Evolutionary conservation across 2,888 invertebrate species (phyloP), one percentile per base, ranked within the genome.

Genomic region (Oscheius sp.): DNA sequence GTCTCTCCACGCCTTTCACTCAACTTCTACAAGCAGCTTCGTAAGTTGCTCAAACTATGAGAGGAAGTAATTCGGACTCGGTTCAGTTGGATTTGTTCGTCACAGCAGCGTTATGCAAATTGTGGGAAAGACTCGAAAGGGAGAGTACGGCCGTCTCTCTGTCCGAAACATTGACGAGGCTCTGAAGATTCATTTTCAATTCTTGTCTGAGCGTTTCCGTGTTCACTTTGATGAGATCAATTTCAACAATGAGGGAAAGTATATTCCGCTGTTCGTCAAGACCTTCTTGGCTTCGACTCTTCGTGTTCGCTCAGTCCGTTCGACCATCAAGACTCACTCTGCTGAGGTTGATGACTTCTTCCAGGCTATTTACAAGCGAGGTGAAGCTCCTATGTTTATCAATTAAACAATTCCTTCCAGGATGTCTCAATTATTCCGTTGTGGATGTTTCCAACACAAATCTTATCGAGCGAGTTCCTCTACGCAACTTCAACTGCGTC

Each of bases 181-280:
- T 39, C 20, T 58, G 25, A 58, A 15, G 8, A 10, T 58, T 15
- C 42, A 42, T 27, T 58, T 58, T n/a, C 20, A 17, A n/a, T 58
- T 20, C 27, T 27, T 58, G 6, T 37, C 58, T 8, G 39, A 37
- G 15, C 20, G 58, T 15, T 58, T 58, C 25, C n/a, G 20, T 25
- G 42, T 58, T 27, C 39, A 42, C 25, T 58, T 58, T 27, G 39
- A 58, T 58, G 58, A 58, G 58, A 33, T 53, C 2, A 53, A 53
- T 20, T 53, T 53, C 20, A 53, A n/a, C 53, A 5, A 10, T 10
- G 53, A 27, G 3, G 31, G 15, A n/a, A 4, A 20, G n/a, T 29
- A 29, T n/a, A 5, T 53, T 15, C 53, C 53, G 6, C 31, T 53
- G 6, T 53, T 53, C 31, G 58, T 58, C 3, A 37, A 39, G 15